Base-by-base conservation (phyloP, 2,888 invertebrate species). In the Apamea anceps region DNA sequence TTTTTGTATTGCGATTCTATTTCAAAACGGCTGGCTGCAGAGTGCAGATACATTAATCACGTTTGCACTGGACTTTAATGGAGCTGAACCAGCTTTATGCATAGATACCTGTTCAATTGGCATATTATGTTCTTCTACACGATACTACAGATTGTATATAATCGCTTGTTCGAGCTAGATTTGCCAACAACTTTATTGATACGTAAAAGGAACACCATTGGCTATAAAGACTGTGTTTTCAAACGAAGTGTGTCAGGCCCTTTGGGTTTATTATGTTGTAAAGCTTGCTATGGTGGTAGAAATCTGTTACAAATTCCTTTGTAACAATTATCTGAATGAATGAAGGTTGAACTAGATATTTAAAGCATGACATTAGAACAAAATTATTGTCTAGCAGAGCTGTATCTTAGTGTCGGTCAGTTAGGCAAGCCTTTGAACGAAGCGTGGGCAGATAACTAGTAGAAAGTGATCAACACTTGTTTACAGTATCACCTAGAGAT, bases 21-120 rank as follows among this genome's bases (percentile, higher is more conserved):
- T 89, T 90, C 82, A 80, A 79, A 86, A 79, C 80, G 76, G 57
- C 80, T 80, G 73, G 65, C 68, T 85, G 85, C 80, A 60, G 48
- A 15, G 48, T 48, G 60, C 15, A 78, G 74, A 83, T 84, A 86
- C 81, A 89, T 89, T 89, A 86, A 89, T 89, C 87, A 87, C 81
- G 84, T 86, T 85, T 80, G 81, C 84, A 82, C 84, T 75, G 80
- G 70, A 83, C 76, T 85, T 82, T 86, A 87, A 86, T 89, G 77
- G 79, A 80, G 82, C 77, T 82, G 68, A 85, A 87, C 85, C 85
- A 82, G 85, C 82, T 88, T 85, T 80, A 80, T 79, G 73, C 80
- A 76, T 74, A 86, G 83, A 85, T 90, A 90, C 76, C 85, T 82
- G 85, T 80, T 75, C 81, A 85, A 83, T 85, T 85, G 87, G 80